Conservation (phyloP, 2,888 invertebrate genomes). For the Disparrhopalites patrizii region DNA sequence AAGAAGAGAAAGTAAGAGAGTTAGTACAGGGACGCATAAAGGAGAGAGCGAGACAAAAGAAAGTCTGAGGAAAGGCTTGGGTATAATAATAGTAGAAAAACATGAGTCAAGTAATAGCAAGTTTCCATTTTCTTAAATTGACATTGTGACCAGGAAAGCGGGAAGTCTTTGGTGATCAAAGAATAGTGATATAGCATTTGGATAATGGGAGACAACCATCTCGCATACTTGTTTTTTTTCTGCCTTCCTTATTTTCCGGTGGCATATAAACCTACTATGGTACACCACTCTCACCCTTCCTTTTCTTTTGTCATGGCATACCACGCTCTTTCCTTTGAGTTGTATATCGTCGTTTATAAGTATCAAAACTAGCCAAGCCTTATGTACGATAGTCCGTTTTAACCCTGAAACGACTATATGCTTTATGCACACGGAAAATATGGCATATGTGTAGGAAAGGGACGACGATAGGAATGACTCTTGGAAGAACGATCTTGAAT, state of each 20-base stretch:
- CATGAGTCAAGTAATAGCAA: conserved; percentile 26
- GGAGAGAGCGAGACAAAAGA: neutral
- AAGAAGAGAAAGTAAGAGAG: no score
- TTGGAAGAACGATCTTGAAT: conserved; percentile 1
- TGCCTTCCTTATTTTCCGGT: no score
- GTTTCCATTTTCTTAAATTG: conserved; percentile 24
- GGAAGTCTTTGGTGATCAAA: conserved; percentile 11
- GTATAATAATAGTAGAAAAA: conserved; percentile 19
- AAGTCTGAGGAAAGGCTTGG: neutral
- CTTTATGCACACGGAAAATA: no score
- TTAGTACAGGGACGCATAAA: neutral
- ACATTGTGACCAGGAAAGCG: conserved; percentile 14
- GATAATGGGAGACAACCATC: neutral
- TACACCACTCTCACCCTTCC: no score
- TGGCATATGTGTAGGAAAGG: neutral
- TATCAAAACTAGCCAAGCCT: no score
- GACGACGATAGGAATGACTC: conserved; percentile 10
- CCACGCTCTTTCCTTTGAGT: no score
- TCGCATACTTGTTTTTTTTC: neutral
- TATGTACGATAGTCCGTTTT: no score
- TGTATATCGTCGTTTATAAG: no score
- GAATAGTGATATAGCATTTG: neutral
- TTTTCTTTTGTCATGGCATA: no score
- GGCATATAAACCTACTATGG: no score
- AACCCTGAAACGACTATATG: no score